Conservation (phyloP, 2,797 vertebrate species). For the Hippoglossus hippoglossus region DNA sequence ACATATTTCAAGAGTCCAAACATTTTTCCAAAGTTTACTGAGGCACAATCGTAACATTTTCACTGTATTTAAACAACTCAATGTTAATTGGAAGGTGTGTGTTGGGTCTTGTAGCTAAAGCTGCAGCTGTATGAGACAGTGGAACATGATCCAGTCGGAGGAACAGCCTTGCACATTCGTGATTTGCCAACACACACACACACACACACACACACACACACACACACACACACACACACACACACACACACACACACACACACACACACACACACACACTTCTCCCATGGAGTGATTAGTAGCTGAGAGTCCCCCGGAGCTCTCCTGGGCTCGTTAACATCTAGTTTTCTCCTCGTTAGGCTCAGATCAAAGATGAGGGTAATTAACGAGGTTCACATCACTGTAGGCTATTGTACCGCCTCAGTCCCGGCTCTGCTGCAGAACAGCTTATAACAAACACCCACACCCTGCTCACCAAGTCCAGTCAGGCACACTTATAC, state of each 20-base stretch:
- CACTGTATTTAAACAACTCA: too few species aligned
- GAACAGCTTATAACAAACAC: background rate
- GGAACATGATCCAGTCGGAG: too few species aligned
- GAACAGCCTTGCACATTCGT: too few species aligned
- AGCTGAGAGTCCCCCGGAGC: conserved; percentile 36
- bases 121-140: too few species aligned
- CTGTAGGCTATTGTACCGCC: conserved; percentile 29
- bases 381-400: conserved; percentile 57
- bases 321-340: conserved; percentile 44
- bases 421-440: conserved; percentile 6
- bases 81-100: too few species aligned
- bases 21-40: too few species aligned
- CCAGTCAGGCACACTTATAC: background rate
- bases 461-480: background rate
- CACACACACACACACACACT: background rate
- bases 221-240: too few species aligned
- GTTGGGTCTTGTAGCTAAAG: too few species aligned
- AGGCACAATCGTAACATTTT: too few species aligned
- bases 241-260: background rate
- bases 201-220: background rate
- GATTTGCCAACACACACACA: too few species aligned
- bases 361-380: conserved; percentile 60
- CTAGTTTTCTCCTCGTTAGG: conserved; percentile 56
- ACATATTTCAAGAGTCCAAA: too few species aligned
- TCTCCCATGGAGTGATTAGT: conserved; percentile 46